Base-by-base conservation (phyloP, 1,140 invertebrate species). In the Cyphomyrmex costatus region DNA sequence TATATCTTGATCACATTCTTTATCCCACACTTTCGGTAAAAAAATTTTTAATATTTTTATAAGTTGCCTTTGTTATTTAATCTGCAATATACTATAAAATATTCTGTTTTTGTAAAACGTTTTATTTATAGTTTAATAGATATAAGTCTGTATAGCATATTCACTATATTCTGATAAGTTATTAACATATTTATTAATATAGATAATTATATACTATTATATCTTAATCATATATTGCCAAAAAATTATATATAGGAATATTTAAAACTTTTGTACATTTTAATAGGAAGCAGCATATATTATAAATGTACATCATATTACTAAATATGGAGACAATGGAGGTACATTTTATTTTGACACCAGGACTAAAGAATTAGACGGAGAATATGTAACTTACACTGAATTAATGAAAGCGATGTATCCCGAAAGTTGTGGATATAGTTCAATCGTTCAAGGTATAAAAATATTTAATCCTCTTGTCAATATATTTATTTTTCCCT, bases 321-420 rank as follows among this genome's bases (percentile, higher is more conserved):
- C 97, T 93, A 97, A 97, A 4, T 96, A 98, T 86, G 98, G 98
- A 3, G 97, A 98, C 90, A 97, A 99, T 96, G 98, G 97, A 49
- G 98, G 98, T 49, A 98, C 99, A 42, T 98, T 99, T 1, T 99
- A 99, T 93, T 98, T 97, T 94, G 98, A 99, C 95, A 98, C 99
- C 98, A 99, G 93, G 97, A 97, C 27, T 91, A 96, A 33, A 98
- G 98, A 94, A 98, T 98, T 93, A 96, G 96, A 58, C 0, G 98
- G 97, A n/a, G 97, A 98, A 93, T 96, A 96, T 87, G 94, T 96
- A 82, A 95, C 96, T 82, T 95, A 97, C 89, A 94, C 96, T 63
- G 96, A 96, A 88, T 94, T 98, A 92, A 91, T 96, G 7, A 94
- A 96, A 89, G 96, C 96, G 6, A 96, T 98, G 90, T 99, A 98